These are phyloP conservation scores for Leuciscus idus DNA, from an alignment of 2,113 vertebrate genomes.

Conservation along the genomic window DNA sequence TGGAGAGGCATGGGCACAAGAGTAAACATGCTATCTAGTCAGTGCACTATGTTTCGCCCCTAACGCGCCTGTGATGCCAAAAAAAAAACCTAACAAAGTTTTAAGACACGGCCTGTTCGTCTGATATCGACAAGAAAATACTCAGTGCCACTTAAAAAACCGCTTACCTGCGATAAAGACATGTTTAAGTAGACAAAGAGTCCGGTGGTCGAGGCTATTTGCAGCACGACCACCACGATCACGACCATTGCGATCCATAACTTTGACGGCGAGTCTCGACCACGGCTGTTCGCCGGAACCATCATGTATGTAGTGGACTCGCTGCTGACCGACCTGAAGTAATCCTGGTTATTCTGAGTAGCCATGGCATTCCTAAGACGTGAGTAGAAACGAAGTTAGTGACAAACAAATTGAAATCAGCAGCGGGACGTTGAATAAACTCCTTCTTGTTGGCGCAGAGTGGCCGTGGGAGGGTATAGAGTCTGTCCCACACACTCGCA, in stretches of 20 bases:
- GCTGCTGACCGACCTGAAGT: slow-evolving; percentile 81
- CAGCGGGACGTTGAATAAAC: slow-evolving; percentile 30
- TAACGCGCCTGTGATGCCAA: slow-evolving; percentile 5
- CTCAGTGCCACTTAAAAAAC: not conserved
- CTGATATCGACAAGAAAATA: too few species aligned
- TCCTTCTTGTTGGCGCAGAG: slow-evolving; percentile 29
- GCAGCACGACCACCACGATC: slow-evolving; percentile 79
- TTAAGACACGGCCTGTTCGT: not conserved
- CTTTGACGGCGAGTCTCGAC: slow-evolving; percentile 69
- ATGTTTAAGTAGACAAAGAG: slow-evolving; percentile 83
- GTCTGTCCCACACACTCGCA: slow-evolving; percentile 6
- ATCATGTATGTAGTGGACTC: slow-evolving; percentile 84
- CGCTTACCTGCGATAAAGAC: slow-evolving; percentile 80
- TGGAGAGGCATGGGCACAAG: not conserved
- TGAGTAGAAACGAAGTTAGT: slow-evolving; percentile 53
- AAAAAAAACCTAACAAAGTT: not conserved
- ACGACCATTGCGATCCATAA: slow-evolving; percentile 81
- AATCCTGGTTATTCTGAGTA: slow-evolving; percentile 80
- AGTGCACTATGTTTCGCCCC: not conserved
- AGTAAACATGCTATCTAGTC: not conserved
- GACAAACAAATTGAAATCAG: slow-evolving; percentile 23
- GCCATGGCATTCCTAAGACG: slow-evolving; percentile 81
- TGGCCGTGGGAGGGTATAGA: slow-evolving; percentile 29
- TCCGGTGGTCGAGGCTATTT: slow-evolving; percentile 80
- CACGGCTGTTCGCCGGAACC: slow-evolving; percentile 74